These are phyloP conservation scores for Pelagia noctiluca DNA, from an alignment of 30 jellyfish, hydroid and myxozoan genomes.

Conservation along the genomic window DNA sequence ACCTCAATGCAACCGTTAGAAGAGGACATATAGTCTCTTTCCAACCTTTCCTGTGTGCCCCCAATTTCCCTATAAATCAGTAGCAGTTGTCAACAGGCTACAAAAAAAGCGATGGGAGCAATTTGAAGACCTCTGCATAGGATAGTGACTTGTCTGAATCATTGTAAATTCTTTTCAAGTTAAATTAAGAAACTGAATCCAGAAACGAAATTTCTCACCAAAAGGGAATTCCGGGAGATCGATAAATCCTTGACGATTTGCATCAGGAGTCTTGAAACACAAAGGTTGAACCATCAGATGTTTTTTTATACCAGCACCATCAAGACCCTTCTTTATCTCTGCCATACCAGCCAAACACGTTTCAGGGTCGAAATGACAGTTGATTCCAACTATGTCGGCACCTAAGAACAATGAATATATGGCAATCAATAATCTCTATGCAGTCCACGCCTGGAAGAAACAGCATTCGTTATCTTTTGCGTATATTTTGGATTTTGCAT, in stretches of 20 bases:
- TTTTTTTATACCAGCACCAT: constrained; percentile 85
- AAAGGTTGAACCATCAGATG: constrained; percentile 94
- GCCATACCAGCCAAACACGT: constrained; percentile 69
- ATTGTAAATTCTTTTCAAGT: neutral
- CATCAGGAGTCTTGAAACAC: constrained; percentile 94
- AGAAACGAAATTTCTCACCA: constrained; percentile 37
- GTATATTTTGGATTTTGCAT: too few species aligned
- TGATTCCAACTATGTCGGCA: constrained; percentile 93
- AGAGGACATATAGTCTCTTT: too few species aligned
- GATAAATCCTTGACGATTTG: constrained; percentile 86
- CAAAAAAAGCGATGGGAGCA: too few species aligned
- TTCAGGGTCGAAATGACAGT: constrained; percentile 96
- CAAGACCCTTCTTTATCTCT: constrained; percentile 82
- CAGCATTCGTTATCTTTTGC: too few species aligned
- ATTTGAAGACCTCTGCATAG: too few species aligned
- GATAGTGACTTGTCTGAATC: too few species aligned
- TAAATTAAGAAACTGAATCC: neutral
- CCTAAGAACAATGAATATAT: constrained; percentile 12
- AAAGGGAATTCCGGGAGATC: constrained; percentile 96
- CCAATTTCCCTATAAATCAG: too few species aligned
- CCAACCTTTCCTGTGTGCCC: too few species aligned
- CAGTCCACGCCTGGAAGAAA: neutral
- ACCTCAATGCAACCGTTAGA: too few species aligned
- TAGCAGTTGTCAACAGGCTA: too few species aligned
- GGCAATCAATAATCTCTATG: neutral